A percentile compares a stretch with the other conserved stretches of the same genome.
Conservation (phyloP, 2,113 vertebrate species). For the Oenanthe oenanthe region DNA sequence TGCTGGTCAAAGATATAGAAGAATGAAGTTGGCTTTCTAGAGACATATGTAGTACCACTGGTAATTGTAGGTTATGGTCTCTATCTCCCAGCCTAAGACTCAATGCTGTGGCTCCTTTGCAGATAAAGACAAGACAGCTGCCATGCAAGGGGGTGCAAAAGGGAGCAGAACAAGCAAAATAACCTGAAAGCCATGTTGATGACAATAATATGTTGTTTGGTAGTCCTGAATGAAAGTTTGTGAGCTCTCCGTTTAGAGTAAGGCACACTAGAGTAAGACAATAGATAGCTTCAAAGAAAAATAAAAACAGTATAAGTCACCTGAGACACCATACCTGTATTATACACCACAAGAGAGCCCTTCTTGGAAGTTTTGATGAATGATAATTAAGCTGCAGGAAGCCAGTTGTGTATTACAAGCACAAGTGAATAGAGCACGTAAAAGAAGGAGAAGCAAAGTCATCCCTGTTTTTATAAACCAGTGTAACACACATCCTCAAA, state of each 20-base stretch:
- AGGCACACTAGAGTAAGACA: background rate
- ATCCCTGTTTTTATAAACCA: background rate
- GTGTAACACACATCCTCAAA: background rate
- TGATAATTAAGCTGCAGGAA: background rate
- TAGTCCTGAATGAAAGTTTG: background rate
- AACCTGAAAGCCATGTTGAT: background rate
- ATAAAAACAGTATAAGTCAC: background rate
- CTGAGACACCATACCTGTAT: background rate
- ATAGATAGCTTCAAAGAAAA: background rate
- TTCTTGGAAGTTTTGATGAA: background rate
- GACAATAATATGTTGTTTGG: fast-evolving
- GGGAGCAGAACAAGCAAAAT: background rate
- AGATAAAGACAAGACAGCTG: background rate
- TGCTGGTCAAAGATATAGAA: background rate
- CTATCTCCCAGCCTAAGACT: background rate
- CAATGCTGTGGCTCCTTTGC: background rate
- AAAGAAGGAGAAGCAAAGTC: background rate
- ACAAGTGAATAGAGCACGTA: background rate
- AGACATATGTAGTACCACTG: fast-evolving
- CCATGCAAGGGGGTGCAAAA: background rate
- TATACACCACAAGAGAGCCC: background rate
- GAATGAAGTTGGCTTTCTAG: background rate
- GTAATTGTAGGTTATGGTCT: background rate
- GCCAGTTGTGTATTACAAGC: background rate
- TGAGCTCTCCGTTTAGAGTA: background rate